phyloP scores from a whole-genome alignment of 1,140 invertebrate species.

The Drosophila obscura region DNA sequence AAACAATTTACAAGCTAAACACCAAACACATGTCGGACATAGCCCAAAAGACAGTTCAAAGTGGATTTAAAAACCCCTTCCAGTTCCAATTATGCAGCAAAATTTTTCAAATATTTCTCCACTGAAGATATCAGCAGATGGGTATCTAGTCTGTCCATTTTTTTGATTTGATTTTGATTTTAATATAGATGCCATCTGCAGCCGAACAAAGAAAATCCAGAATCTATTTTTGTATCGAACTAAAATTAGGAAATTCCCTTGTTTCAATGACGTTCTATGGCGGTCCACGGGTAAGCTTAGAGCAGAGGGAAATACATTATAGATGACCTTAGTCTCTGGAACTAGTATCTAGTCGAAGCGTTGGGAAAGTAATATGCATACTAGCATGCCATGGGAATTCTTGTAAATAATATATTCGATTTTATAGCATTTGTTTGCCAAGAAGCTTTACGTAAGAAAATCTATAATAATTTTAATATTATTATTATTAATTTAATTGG shows the following conservation, averaged over 20 bases:
- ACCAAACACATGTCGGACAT: conserved; percentile 21
- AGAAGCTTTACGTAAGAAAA: background rate
- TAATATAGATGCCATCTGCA: too few species aligned
- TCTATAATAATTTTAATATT: too few species aligned
- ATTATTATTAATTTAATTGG: too few species aligned
- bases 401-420: too few species aligned
- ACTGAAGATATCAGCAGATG: background rate
- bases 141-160: background rate
- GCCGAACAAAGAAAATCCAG: conserved; percentile 9
- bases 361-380: too few species aligned
- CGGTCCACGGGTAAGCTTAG: background rate
- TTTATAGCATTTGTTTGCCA: too few species aligned
- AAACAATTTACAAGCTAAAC: conserved; percentile 12
- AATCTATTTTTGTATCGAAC: conserved; percentile 12
- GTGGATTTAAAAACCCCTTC: background rate
- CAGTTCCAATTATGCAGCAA: background rate
- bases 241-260: conserved; percentile 37
- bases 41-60: conserved; percentile 1
- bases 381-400: too few species aligned
- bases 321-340: too few species aligned
- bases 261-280: background rate
- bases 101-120: too few species aligned
- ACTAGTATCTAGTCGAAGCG: too few species aligned
- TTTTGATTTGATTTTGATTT: too few species aligned
- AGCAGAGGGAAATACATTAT: background rate